phyloP scores from a whole-genome alignment of 2,888 invertebrate species.

The Pristionchus mayeri region DNA sequence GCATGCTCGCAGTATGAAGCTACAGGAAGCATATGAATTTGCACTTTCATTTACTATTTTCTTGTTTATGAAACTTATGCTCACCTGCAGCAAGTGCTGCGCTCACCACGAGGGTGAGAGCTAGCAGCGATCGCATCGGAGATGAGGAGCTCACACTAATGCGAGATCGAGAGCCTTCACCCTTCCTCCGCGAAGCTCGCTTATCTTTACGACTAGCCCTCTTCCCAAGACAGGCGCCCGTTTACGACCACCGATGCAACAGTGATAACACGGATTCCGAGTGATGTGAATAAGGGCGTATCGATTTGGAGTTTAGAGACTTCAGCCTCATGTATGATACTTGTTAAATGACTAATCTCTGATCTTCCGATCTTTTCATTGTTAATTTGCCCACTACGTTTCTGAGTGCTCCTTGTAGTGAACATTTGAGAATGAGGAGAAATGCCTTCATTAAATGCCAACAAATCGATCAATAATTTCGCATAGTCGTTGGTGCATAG shows the following conservation, averaged over 20 bases:
- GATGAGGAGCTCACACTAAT: slow-evolving; percentile 6
- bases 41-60: too few relatives aligned
- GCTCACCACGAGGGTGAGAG: slow-evolving; percentile 43
- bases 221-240: not conserved
- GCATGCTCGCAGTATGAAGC: too few relatives aligned
- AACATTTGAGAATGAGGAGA: not conserved
- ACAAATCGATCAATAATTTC: not conserved
- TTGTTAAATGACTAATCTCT: too few relatives aligned
- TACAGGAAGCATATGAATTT: too few relatives aligned
- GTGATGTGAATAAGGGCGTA: not conserved
- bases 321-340: not conserved
- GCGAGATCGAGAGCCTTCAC: not conserved
- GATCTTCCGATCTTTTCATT: too few relatives aligned
- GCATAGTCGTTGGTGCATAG: slow-evolving; percentile 27
- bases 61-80: not conserved
- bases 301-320: not conserved
- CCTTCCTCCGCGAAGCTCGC: not conserved
- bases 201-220: slow-evolving; percentile 30
- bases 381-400: too few relatives aligned
- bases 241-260: slow-evolving; percentile 2
- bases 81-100: slow-evolving; percentile 12
- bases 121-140: slow-evolving; percentile 18
- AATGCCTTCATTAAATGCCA: slow-evolving; percentile 1
- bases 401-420: too few relatives aligned
- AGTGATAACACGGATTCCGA: slow-evolving; percentile 8